phyloP scores from a whole-genome alignment of 2,113 vertebrate genomes.

The Indicator maculatus region DNA sequence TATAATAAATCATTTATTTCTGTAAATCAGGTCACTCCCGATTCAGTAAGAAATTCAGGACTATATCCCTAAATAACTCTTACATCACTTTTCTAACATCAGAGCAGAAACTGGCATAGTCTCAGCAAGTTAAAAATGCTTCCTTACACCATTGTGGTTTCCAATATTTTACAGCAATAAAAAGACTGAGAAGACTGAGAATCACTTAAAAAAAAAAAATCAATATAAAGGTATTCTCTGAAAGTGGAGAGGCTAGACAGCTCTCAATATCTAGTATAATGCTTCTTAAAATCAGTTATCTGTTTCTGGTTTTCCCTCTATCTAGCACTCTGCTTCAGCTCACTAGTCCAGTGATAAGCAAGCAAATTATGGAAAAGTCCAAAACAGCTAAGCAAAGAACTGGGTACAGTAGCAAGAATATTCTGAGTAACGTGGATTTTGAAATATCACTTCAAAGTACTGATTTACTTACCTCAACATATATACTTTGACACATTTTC shows the following conservation, averaged over 20 bases:
- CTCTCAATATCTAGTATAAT: neutral
- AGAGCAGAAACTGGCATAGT: neutral
- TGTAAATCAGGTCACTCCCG: slow-evolving; percentile 12
- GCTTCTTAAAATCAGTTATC: neutral
- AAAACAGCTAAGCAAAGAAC: neutral
- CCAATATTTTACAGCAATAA: neutral
- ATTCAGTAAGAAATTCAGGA: slow-evolving; percentile 19
- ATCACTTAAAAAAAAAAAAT: neutral
- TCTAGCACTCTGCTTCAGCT: neutral
- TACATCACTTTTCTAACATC: slow-evolving; percentile 33
- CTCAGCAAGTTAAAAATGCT: neutral
- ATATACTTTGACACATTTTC: neutral
- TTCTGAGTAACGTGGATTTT: neutral
- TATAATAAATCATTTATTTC: slow-evolving; percentile 22
- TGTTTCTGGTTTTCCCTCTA: neutral
- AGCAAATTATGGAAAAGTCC: neutral
- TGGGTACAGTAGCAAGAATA: neutral
- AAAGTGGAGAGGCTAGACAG: neutral
- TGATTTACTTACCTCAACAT: neutral
- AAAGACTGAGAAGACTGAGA: neutral
- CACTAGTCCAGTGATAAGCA: neutral
- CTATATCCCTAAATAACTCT: slow-evolving; percentile 46
- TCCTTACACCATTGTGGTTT: neutral
- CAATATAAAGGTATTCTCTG: neutral
- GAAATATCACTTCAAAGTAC: neutral